These are phyloP conservation scores for Pelusios castaneus DNA, from an alignment of 2,113 vertebrate genomes.

Conservation along the genomic window DNA sequence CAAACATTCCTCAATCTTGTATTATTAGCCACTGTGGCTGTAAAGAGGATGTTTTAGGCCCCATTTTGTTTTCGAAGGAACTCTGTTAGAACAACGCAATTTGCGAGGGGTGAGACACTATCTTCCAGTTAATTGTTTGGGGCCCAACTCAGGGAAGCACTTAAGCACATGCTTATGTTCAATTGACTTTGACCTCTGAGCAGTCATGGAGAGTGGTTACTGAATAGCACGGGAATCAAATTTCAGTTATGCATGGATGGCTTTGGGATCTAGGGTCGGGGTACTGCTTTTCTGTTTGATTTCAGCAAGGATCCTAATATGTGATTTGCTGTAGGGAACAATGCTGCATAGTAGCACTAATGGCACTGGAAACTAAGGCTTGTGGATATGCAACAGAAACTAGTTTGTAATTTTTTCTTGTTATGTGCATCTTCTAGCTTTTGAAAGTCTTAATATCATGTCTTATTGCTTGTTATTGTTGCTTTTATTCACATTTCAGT, in stretches of 20 bases:
- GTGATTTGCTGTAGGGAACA: neutral
- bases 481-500: neutral
- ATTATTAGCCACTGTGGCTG: neutral
- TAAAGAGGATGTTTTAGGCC: neutral
- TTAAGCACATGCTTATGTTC: neutral
- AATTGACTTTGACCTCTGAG: neutral
- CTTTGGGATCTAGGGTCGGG: neutral
- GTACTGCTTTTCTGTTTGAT: neutral
- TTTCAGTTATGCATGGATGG: neutral
- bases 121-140: neutral
- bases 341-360: neutral
- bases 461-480: neutral
- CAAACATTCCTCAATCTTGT: neutral
- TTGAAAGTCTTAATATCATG: neutral
- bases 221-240: neutral
- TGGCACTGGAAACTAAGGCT: neutral
- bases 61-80: neutral
- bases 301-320: neutral
- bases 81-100: neutral
- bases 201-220: neutral
- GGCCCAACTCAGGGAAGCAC: neutral
- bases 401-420: neutral
- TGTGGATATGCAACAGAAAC: neutral
- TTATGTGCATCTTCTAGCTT: neutral
- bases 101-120: neutral